Evolutionary conservation across 1,140 invertebrate genomes (phyloP), one percentile per base, ranked within the genome.

Genomic region (Bombus waltoni): DNA sequence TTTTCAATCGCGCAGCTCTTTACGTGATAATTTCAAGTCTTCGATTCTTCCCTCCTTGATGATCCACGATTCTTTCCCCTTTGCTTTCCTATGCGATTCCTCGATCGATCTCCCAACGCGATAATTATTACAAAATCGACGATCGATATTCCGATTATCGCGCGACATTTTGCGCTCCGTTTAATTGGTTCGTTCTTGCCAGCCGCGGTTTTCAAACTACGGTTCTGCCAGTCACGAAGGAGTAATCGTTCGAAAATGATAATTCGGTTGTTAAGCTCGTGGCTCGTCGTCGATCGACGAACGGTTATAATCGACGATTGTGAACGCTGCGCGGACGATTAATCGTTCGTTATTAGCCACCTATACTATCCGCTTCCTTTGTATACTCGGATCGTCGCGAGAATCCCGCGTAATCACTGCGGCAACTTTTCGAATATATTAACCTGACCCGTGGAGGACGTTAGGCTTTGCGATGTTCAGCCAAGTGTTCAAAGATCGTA

Each of bases 401-500:
- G 11, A 35, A 18, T 32, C 4, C 15, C 5, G 25, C 13, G 28
- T 25, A 38, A 40, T 70, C 35, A 4, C 0, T 2, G 25, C 8
- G 11, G 62, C 11, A 38, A n/a, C 9, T 76, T 65, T 76, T 53
- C 25, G 59, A 66, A 76, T 83, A 59, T 40, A 78, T 87, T 87
- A 62, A 80, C 44, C 62, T 18, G 62, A 35, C 38, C 72, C n/a
- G 73, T 44, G 53, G 38, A 62, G 25, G n/a, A 47, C 4, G 44
- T 22, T 40, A 70, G 4, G 28, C 44, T 73, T 75, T 35, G 59
- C 38, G 28, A 38, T n/a, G 65, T 38, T 88, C 87, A 73, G 70
- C 70, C 68, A 79, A 80, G 87, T 85, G 86, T 82, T 78, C 77
- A 40, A 53, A 77, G 76, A 85, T 78, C n/a, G 59, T 84, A 84